Evolutionary conservation across 2,888 invertebrate species (phyloP).

Genomic region (Eutolmus rufibarbis): DNA sequence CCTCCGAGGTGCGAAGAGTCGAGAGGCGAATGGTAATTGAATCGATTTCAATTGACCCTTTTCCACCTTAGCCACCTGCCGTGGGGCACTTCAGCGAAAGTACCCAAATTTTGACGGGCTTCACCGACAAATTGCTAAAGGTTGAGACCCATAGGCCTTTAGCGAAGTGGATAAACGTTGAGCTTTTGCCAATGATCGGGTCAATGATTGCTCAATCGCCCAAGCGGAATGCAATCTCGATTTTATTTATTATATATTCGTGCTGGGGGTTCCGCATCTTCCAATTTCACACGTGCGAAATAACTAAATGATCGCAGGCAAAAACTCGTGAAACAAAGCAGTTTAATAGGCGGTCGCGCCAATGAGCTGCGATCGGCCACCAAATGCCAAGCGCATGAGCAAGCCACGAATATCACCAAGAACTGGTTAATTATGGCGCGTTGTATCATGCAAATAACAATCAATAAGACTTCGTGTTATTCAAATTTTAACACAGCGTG

Average conservation of each 20-base stretch:
- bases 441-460: constrained; percentile 40
- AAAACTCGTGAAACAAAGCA: not conserved
- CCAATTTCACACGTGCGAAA: not conserved
- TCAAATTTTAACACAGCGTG: constrained; percentile 39
- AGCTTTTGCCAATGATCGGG: not conserved
- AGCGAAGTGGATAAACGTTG: not conserved
- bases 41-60: constrained; percentile 9
- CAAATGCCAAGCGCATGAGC: constrained; percentile 13
- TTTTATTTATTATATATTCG: not conserved
- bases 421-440: constrained; percentile 32
- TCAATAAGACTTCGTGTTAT: constrained; percentile 40
- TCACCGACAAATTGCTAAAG: not conserved
- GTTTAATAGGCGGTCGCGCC: not conserved
- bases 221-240: not conserved
- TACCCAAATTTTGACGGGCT: not conserved
- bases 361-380: not conserved
- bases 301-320: not conserved
- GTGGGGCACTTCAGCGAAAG: not conserved
- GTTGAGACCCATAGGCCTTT: not conserved
- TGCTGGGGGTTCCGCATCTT: not conserved
- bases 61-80: not conserved
- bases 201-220: not conserved
- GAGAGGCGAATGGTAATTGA: constrained; percentile 5
- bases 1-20: constrained; percentile 8
- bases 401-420: constrained; percentile 2